These are phyloP conservation scores for Cerastis rubricosa DNA, from an alignment of 2,888 invertebrate species.

Conservation along the genomic window DNA sequence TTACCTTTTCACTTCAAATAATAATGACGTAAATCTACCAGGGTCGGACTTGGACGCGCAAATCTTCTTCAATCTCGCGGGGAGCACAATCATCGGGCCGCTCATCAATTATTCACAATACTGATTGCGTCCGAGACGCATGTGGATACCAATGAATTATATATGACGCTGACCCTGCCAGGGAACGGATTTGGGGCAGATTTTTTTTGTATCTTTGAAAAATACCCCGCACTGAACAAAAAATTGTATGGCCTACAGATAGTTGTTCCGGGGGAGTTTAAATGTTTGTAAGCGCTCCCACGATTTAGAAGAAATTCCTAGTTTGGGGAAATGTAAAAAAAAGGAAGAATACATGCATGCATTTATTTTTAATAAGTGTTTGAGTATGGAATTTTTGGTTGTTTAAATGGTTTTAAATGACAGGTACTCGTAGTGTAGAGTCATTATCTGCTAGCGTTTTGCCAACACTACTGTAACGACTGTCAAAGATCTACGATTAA, in stretches of 20 bases:
- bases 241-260: no score
- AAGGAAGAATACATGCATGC: fast-evolving
- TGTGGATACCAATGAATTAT: constrained; percentile 87
- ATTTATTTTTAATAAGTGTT: neutral
- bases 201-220: constrained; percentile 5
- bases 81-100: constrained; percentile 85
- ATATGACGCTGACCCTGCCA: constrained; percentile 81
- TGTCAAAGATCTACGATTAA: no score
- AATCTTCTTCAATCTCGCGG: constrained; percentile 88
- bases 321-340: no score
- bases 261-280: no score
- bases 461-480: neutral
- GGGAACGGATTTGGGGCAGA: constrained; percentile 74
- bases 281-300: no score
- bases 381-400: neutral
- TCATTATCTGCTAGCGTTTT: neutral
- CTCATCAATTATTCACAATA: constrained; percentile 89
- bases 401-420: neutral
- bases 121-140: constrained; percentile 90
- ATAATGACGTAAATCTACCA: constrained; percentile 81
- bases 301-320: no score
- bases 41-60: constrained; percentile 73
- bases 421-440: neutral
- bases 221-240: no score
- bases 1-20: constrained; percentile 57